Percentiles rank a stretch among this genome's conserved stretches.
Conservation (phyloP, 2,113 vertebrate species). For the Muscicapa adusta region DNA sequence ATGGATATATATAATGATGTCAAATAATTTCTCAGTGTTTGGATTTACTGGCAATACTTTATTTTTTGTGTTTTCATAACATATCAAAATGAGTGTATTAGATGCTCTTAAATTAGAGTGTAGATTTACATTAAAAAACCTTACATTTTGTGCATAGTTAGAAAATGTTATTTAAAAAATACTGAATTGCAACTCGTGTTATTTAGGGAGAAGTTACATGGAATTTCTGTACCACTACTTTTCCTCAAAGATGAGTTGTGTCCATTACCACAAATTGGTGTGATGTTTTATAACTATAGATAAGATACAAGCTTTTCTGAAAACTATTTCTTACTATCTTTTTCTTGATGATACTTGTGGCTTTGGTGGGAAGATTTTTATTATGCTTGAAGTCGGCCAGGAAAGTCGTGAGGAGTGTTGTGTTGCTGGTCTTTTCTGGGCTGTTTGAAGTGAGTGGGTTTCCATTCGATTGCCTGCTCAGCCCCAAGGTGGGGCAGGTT, state of each 20-base stretch:
- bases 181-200: neutral
- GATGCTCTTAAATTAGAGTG: neutral
- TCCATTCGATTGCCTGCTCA: neutral
- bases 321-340: conserved; percentile 10
- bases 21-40: neutral
- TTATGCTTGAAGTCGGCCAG: neutral
- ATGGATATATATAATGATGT: neutral
- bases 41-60: neutral
- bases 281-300: neutral
- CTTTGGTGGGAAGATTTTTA: neutral
- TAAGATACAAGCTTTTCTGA: neutral
- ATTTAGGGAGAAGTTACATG: neutral
- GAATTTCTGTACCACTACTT: neutral
- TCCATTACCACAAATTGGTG: neutral
- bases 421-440: neutral
- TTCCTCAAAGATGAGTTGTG: neutral
- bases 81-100: neutral
- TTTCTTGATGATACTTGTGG: neutral
- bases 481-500: neutral
- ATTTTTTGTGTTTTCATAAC: neutral
- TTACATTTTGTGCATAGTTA: neutral
- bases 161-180: neutral
- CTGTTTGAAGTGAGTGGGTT: neutral
- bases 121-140: neutral
- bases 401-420: neutral